Evolutionary conservation across 2,888 invertebrate species (phyloP), one percentile per base, ranked within the genome.

Genomic region (Toxonevra muliebris): DNA sequence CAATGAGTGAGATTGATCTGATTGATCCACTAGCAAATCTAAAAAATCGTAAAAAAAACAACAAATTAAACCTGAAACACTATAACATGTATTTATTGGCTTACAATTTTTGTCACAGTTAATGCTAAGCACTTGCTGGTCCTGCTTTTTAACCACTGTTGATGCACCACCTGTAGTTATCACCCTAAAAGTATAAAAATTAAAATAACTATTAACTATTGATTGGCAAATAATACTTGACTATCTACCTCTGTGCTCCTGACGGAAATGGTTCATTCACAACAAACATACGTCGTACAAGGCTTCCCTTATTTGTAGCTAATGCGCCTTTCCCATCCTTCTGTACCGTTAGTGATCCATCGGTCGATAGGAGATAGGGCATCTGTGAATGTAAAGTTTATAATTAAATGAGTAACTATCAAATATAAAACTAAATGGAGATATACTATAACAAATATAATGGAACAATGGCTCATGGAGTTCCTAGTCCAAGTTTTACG

Each of bases 31-130:
- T 73, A 85, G 80, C 69, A 82, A 81, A 82, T 84, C 83, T 83
- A 70, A 73, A 69, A 70, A 68, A n/a, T n/a, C n/a, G n/a, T n/a
- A n/a, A n/a, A n/a, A n/a, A n/a, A n/a, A n/a, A n/a, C n/a, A n/a
- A n/a, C n/a, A n/a, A n/a, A n/a, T n/a, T n/a, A 30, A 45, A 67
- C 2, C 45, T 30, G 10, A 13, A 40, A 30, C 20, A 15, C 7
- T 58, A 65, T 65, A 65, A 50, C 58, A 50, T 57, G 53, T 60
- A 50, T 45, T 66, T 62, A 19, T 58, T 42, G 73, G 83, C 82
- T 86, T 84, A 85, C 85, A 86, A 79, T 85, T 85, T 79, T 85
- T 86, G 80, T 85, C 85, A 76, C 84, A 84, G 79, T 84, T 84
- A 75, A 85, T 81, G 78, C 85, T 85, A 73, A 85, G 79, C 73